A percentile compares a stretch with the other conserved stretches of the same genome.
Conservation (phyloP, 2,113 vertebrate species). For the Oreochromis aureus region DNA sequence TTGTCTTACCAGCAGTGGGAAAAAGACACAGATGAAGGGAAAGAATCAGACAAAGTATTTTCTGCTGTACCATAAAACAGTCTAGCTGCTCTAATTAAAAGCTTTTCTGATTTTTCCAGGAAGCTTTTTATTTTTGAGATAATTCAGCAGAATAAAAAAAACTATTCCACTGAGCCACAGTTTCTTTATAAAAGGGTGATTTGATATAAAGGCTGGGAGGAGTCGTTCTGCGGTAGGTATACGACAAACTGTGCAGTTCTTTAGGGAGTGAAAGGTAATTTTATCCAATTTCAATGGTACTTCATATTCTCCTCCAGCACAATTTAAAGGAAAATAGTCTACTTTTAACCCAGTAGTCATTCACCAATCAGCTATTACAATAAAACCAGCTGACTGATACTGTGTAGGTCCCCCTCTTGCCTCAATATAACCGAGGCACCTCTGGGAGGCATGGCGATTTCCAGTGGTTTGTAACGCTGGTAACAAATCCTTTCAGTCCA, state of each 20-base stretch:
- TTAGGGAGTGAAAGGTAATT: neutral
- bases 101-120: neutral
- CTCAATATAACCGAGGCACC: neutral
- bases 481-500: neutral
- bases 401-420: neutral
- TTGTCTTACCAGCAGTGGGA: neutral
- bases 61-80: neutral
- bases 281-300: neutral
- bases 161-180: neutral
- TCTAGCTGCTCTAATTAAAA: neutral
- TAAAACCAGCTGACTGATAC: neutral
- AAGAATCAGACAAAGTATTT: neutral
- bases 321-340: neutral
- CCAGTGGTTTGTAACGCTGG: neutral
- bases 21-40: neutral
- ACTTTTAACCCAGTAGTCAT: neutral
- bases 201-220: neutral
- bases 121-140: neutral
- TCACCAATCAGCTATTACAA: neutral
- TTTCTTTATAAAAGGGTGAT: neutral
- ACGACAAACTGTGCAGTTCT: neutral
- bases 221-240: neutral
- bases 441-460: neutral
- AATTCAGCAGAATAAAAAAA: neutral
- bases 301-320: neutral